phyloP scores from a whole-genome alignment of 1,140 invertebrate genomes.

The Goniozus legneri region DNA sequence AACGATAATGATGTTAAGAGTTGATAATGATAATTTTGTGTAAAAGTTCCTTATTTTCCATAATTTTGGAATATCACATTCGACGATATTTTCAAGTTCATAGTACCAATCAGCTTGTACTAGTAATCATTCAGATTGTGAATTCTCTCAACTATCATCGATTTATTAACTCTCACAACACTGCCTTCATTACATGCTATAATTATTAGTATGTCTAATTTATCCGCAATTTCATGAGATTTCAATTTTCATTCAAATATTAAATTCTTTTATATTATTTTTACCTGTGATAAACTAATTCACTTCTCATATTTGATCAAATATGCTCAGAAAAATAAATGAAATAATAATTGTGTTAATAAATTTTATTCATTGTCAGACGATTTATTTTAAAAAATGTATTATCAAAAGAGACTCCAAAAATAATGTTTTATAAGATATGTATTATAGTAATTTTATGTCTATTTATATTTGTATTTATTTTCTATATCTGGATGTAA shows the following conservation, averaged over 20 bases:
- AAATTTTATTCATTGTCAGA: constrained; percentile 17
- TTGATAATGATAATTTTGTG: too few relatives aligned
- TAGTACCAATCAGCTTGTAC: too few relatives aligned
- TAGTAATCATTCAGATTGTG: too few relatives aligned
- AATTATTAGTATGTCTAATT: constrained; percentile 24
- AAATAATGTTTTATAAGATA: constrained; percentile 49
- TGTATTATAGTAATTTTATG: constrained; percentile 53
- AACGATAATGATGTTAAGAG: too few relatives aligned
- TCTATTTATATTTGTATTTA: constrained; percentile 52
- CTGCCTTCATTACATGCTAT: constrained; percentile 34
- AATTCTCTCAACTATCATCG: constrained; percentile 11
- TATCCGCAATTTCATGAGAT: constrained; percentile 9
- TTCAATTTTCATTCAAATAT: constrained; percentile 21
- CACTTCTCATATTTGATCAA: constrained; percentile 15
- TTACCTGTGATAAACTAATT: constrained; percentile 40
- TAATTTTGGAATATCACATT: too few relatives aligned
- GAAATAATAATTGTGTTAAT: constrained; percentile 19
- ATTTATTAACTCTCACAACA: constrained; percentile 29
- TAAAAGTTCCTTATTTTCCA: too few relatives aligned
- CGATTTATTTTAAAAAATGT: constrained; percentile 19
- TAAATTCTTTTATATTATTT: constrained; percentile 25
- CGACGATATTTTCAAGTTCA: too few relatives aligned
- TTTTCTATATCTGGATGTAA: constrained; percentile 42
- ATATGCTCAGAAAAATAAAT: constrained; percentile 6
- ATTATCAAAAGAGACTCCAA: constrained; percentile 25